Evolutionary conservation across 2,888 invertebrate species (phyloP).

Genomic region (Sinodicranocentrus sp.): DNA sequence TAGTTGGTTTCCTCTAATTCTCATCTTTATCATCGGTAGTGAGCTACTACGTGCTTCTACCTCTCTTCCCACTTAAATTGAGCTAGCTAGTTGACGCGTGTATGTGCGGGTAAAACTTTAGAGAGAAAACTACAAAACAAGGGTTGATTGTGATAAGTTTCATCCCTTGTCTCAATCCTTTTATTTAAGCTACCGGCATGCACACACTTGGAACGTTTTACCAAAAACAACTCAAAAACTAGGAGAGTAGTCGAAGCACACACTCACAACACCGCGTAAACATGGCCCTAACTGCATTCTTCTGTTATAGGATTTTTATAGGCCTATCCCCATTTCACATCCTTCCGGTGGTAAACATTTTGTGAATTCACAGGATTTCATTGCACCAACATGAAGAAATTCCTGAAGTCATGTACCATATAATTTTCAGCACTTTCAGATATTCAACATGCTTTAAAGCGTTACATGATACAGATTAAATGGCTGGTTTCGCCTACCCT

Average conservation of each 20-base stretch:
- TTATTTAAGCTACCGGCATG: slow-evolving; percentile 7
- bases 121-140: background rate
- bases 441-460: background rate
- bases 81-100: background rate
- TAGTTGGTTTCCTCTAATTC: background rate
- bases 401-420: background rate
- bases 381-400: too few relatives aligned
- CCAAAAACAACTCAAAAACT: too few relatives aligned
- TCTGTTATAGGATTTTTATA: background rate
- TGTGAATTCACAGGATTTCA: background rate
- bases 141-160: slow-evolving; percentile 4
- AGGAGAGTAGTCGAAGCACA: too few relatives aligned
- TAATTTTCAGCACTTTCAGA: background rate
- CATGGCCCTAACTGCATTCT: too few relatives aligned
- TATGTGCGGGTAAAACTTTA: too few relatives aligned
- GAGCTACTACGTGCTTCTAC: too few relatives aligned
- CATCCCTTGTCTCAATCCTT: slow-evolving; percentile 4
- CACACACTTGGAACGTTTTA: background rate
- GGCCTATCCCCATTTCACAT: background rate
- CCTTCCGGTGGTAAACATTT: slow-evolving; percentile 18
- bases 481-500: slow-evolving; percentile 1
- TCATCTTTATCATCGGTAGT: background rate
- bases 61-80: too few relatives aligned
- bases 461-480: slow-evolving; percentile 6
- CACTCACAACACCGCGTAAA: too few relatives aligned